These are phyloP conservation scores for Clarias magur DNA, from an alignment of 2,113 vertebrate species.

Conservation along the genomic window DNA sequence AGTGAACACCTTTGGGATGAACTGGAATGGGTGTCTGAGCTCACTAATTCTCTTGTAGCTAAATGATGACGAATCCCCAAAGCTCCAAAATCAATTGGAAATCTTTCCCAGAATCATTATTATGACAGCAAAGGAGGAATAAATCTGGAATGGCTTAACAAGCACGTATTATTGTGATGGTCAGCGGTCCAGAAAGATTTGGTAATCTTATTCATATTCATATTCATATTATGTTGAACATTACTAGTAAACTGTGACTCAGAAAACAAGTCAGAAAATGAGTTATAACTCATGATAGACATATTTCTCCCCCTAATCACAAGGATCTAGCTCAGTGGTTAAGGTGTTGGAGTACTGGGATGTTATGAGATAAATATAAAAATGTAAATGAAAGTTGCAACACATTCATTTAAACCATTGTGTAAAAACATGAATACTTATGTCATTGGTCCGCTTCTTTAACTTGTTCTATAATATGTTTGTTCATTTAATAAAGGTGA, in stretches of 20 bases:
- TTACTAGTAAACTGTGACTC: not conserved
- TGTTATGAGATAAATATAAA: too few species aligned
- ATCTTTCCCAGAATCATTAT: not conserved
- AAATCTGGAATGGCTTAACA: not conserved
- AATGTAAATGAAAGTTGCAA: not conserved
- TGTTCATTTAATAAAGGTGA: not conserved
- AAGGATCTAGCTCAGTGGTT: too few species aligned
- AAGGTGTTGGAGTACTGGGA: too few species aligned
- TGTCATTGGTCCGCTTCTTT: not conserved
- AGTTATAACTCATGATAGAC: too few species aligned
- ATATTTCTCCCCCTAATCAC: too few species aligned
- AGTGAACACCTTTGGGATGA: not conserved
- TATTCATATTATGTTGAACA: not conserved
- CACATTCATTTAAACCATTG: not conserved
- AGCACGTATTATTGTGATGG: not conserved
- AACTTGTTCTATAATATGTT: not conserved
- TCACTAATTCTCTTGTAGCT: not conserved
- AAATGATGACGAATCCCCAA: not conserved
- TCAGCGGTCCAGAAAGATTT: not conserved
- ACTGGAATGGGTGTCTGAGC: not conserved
- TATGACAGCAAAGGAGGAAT: not conserved
- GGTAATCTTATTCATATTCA: not conserved
- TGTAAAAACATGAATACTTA: not conserved
- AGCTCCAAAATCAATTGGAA: not conserved
- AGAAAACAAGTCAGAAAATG: too few species aligned